Base-by-base conservation (phyloP, 1,140 invertebrate genomes). In the Orius insidiosus region DNA sequence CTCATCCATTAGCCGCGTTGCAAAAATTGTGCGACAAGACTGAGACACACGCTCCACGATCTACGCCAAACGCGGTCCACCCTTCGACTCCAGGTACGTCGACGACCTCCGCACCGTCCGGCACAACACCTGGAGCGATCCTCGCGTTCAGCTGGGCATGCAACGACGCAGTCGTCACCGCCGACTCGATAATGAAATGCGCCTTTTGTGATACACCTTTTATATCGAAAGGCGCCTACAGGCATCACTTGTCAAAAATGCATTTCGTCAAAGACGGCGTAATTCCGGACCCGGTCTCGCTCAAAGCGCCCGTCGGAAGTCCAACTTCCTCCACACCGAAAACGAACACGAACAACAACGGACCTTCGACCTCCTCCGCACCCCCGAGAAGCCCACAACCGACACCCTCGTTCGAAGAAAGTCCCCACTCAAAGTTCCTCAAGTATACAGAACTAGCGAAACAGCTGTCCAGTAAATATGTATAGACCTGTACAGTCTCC, bases 371-470 rank as follows among this genome's bases (percentile, higher is more conserved):
- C 40, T 56, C 55, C 35, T 57, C 60, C 9, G 51, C 58, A 7
- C 58, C 60, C 0, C 60, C 63, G 38, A 62, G 65, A 44, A 68
- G 63, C 50, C 68, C 65, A 37, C 55, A 63, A 40, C 56, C 58
- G 16, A 55, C 64, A 37, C 57, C 60, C 16, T 70, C 70, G 49
- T 80, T 85, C 55, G 86, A 90, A 55, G 88, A 94, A 63, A 90
- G 84, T 61, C 85, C 87, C 11, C 87, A 92, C 67, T 92, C 88
- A 51, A 94, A 94, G 69, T 93, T 93, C 72, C 76, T 92, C 52
- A 94, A 94, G 69, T 94, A 94, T 68, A 89, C 87, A 58, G 88
- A 94, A 70, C 75, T 94, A 60, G 88, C 88, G 52, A 94, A 93
- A 68, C 88, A 94, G 67, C 70, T 94, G 60, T 92, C 87, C 60